Conservation (phyloP, 2,113 vertebrate species). For the Poeciliopsis occidentalis region DNA sequence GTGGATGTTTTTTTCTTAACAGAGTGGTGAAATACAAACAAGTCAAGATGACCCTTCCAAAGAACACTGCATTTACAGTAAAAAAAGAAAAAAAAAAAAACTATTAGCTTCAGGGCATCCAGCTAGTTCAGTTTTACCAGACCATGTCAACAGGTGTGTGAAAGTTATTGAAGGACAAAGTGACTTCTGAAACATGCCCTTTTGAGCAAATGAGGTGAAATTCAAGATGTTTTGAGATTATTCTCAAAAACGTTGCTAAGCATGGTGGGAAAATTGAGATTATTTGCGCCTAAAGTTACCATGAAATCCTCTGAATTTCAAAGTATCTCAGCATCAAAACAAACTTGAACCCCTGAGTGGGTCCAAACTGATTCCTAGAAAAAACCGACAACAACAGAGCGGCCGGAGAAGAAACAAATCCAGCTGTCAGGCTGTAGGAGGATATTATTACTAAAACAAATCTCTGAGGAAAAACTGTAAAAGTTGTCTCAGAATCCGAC, state of each 20-base stretch:
- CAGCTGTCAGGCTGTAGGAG: not conserved
- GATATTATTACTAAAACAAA: not conserved
- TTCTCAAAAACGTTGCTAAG: too few relatives aligned
- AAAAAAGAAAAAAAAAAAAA: not conserved
- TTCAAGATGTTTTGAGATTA: too few relatives aligned
- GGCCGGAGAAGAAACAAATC: not conserved
- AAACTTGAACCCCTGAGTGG: not conserved
- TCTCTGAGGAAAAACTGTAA: not conserved
- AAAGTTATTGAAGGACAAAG: too few relatives aligned
- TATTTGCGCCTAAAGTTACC: not conserved
- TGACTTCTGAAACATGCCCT: too few relatives aligned
- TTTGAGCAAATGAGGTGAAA: too few relatives aligned
- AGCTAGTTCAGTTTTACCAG: too few relatives aligned
- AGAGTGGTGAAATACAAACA: too few relatives aligned
- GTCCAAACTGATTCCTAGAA: not conserved
- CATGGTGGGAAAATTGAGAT: too few relatives aligned
- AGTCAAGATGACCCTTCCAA: not conserved
- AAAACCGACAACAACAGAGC: not conserved
- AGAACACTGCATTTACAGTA: not conserved
- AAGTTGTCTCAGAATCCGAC: not conserved
- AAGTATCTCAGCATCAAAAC: not conserved
- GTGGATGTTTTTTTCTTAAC: too few relatives aligned
- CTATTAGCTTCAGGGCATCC: too few relatives aligned
- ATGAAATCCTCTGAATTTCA: not conserved
- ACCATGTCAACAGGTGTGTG: too few relatives aligned